Evolutionary conservation across 2,113 vertebrate species (phyloP), one percentile per base, ranked within the genome.

Genomic region (Cololabis saira): DNA sequence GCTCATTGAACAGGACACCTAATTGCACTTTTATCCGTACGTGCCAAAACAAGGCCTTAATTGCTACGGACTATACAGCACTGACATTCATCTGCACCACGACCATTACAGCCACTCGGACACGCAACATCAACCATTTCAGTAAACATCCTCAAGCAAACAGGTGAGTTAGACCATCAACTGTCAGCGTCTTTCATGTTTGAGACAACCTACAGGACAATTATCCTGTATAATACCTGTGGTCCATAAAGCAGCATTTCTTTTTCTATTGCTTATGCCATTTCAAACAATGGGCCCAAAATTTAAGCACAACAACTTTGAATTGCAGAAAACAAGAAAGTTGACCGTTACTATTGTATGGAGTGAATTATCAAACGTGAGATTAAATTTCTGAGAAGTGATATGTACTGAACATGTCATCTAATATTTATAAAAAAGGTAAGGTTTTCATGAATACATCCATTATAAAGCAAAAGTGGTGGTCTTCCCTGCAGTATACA

Each of bases 21-120:
- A 86, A 89, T 86, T 89, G 86, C 84, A 89, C 87, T 86, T 87
- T 44, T 70, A 75, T 71, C 61, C 63, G 79, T 40, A 42, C 73
- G 56, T 78, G 67, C 68, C 47, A 64, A 73, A 61, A 51, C 51
- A 63, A 81, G 56, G 54, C 45, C 79, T 70, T 72, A 80, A 78
- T 30, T 64, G 77, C 30, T 22, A 74, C 47, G 33, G 67, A 71
- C 64, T 71, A 76, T 53, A 72, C 49, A 54, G 30, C 50, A 78
- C 43, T 53, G 49, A 83, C 73, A 83, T 78, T 85, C 78, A 87
- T 69, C 57, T 12, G 53, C 8, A 80, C 48, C 33, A 67, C 45
- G 48, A 69, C 15, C 42, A 62, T 48, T 50, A 50, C 41, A 78
- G 66, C 12, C 63, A 77, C 61, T 65, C 53, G 56, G 61, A 82